Percentiles rank a stretch among this genome's conserved stretches.
These are phyloP conservation scores for Ophonus ardosiacus DNA, from an alignment of 2,888 invertebrate species.

Conservation along the genomic window DNA sequence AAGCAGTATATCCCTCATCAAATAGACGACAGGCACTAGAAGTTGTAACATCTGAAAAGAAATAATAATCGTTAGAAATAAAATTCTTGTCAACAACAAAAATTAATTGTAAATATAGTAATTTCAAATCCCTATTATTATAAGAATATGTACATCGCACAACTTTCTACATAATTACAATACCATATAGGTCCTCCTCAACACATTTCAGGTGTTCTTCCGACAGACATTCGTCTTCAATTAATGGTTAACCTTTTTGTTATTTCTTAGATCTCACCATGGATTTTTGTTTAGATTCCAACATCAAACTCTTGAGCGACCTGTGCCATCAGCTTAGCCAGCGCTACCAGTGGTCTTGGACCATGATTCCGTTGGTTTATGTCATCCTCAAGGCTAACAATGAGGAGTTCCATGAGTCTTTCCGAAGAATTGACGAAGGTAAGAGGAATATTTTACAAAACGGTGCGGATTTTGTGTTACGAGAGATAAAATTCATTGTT, in stretches of 20 bases:
- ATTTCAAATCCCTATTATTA: too few species aligned
- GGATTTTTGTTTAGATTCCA: constrained; percentile 32
- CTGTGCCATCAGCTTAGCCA: constrained; percentile 74
- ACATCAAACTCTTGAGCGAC: constrained; percentile 71
- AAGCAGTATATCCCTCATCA: too few species aligned
- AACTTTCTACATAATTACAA: too few species aligned
- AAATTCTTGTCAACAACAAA: too few species aligned
- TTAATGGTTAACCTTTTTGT: background rate
- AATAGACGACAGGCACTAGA: too few species aligned
- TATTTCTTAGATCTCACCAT: background rate
- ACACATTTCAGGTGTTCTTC: background rate
- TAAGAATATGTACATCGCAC: too few species aligned
- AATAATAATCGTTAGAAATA: too few species aligned
- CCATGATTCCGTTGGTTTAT: constrained; percentile 75
- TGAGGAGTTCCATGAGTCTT: constrained; percentile 75
- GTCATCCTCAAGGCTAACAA: constrained; percentile 76
- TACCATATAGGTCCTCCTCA: too few species aligned
- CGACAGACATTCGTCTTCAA: background rate
- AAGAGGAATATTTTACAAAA: background rate
- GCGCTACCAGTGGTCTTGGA: constrained; percentile 75
- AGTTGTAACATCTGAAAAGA: too few species aligned
- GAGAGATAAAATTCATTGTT: too few species aligned
- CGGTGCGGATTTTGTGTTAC: too few species aligned
- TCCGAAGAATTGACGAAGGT: constrained; percentile 76
- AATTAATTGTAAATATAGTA: too few species aligned